Percentiles rank a stretch among this genome's conserved stretches.
These are phyloP conservation scores for Nymphicus hollandicus DNA, from an alignment of 2,113 vertebrate genomes.

Conservation along the genomic window DNA sequence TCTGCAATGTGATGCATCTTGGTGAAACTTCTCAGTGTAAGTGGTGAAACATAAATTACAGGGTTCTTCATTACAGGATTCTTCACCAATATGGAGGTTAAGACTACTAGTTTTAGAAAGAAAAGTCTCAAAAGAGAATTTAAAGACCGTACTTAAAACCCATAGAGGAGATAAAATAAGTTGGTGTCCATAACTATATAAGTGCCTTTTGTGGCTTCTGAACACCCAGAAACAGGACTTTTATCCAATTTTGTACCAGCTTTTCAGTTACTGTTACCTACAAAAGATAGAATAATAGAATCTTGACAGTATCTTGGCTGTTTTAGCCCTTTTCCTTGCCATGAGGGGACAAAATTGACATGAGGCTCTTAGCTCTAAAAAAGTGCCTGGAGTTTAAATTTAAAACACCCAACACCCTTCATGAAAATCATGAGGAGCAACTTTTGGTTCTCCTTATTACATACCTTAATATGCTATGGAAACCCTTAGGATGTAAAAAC, in stretches of 20 bases:
- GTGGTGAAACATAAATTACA: background rate
- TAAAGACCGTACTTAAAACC: background rate
- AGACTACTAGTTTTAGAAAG: background rate
- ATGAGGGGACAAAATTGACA: background rate
- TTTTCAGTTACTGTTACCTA: background rate
- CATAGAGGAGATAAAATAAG: background rate
- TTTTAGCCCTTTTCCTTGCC: background rate
- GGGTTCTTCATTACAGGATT: background rate
- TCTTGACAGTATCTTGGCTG: background rate
- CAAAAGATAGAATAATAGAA: background rate
- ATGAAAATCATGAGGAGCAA: background rate
- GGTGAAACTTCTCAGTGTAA: background rate
- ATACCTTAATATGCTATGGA: background rate
- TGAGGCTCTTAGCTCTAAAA: background rate
- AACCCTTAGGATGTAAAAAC: background rate
- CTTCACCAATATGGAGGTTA: background rate
- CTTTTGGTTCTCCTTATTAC: background rate
- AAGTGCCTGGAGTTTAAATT: background rate
- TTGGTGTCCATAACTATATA: background rate
- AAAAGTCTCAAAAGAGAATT: background rate
- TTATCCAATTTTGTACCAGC: background rate
- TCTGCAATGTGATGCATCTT: background rate
- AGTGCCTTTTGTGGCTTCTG: background rate
- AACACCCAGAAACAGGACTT: background rate
- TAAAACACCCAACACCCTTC: background rate